These are phyloP conservation scores for Piaya cayana DNA, from an alignment of 2,113 vertebrate genomes.

Conservation along the genomic window DNA sequence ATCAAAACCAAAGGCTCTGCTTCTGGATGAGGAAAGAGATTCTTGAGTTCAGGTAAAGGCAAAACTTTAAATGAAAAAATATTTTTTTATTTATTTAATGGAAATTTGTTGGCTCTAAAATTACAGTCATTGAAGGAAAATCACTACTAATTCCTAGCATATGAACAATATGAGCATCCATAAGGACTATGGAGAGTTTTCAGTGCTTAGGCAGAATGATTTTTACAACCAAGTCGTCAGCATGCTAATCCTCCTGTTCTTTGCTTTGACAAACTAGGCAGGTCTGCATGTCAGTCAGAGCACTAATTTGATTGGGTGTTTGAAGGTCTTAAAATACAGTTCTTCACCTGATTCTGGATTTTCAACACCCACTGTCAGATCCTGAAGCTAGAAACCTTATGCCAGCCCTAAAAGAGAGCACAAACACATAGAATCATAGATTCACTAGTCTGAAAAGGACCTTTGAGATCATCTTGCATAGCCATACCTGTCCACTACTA, in stretches of 20 bases:
- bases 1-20: background rate
- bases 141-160: background rate
- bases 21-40: background rate
- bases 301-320: background rate
- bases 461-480: too few species aligned
- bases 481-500: too few species aligned
- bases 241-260: background rate
- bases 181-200: background rate
- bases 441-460: too few species aligned
- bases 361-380: background rate
- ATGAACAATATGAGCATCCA: background rate
- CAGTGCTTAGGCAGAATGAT: background rate
- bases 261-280: background rate
- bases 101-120: background rate
- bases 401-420: background rate
- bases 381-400: background rate
- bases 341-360: background rate
- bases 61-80: background rate
- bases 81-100: background rate
- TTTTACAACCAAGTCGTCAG: background rate
- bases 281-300: background rate
- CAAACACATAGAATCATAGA: too few species aligned
- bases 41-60: background rate
- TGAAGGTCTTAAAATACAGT: background rate
- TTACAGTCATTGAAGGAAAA: background rate